These are phyloP conservation scores for Muntiacus muntjak DNA, from an alignment of 2,113 vertebrate species.

Conservation along the genomic window DNA sequence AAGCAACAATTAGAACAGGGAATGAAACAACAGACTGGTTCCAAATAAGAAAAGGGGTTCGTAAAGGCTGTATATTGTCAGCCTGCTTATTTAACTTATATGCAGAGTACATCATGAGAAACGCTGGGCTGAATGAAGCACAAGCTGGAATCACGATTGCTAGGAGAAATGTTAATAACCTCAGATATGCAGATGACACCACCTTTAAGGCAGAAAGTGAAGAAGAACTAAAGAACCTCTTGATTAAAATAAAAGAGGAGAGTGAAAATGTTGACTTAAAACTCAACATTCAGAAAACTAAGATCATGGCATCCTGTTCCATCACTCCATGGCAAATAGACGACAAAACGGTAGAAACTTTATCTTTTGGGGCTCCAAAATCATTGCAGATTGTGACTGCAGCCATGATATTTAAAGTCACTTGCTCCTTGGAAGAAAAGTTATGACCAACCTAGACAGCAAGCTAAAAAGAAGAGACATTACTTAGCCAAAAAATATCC, in stretches of 20 bases:
- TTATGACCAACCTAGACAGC: neutral
- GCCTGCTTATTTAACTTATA: neutral
- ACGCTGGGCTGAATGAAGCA: neutral
- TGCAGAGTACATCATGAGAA: neutral
- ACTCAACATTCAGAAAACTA: neutral
- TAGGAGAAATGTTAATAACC: neutral
- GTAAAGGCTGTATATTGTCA: neutral
- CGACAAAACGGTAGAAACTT: neutral
- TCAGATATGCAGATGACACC: neutral
- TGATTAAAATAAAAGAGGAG: neutral
- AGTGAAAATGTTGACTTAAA: neutral
- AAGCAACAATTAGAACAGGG: neutral
- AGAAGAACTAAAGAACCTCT: neutral
- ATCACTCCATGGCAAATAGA: neutral
- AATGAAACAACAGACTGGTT: neutral
- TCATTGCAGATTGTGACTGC: neutral
- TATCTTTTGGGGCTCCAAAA: neutral
- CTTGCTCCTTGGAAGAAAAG: neutral
- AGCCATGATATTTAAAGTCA: neutral
- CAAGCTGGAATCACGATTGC: neutral
- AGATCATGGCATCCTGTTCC: neutral
- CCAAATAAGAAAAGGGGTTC: neutral
- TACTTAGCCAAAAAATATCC: neutral
- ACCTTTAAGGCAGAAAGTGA: neutral
- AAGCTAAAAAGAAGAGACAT: neutral